These are phyloP conservation scores for Columbina picui DNA, from an alignment of 2,113 vertebrate species.

Conservation along the genomic window DNA sequence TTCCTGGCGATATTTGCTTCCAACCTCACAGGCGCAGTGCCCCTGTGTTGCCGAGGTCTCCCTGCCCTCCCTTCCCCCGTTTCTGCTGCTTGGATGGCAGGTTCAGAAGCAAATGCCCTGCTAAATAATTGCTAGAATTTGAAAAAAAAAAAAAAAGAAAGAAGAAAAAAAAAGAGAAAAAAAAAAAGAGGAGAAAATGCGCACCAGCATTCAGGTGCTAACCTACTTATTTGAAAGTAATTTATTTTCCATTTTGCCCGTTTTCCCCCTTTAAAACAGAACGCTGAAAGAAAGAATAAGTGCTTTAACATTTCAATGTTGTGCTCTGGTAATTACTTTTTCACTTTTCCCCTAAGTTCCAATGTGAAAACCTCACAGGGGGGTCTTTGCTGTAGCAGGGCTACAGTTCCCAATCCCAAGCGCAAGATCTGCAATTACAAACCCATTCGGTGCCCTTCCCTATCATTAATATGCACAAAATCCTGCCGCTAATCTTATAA, in stretches of 20 bases:
- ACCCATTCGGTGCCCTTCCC: constrained; percentile 45
- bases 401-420: constrained; percentile 42
- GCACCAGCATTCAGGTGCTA: constrained; percentile 46
- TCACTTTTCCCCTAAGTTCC: constrained; percentile 61
- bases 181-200: neutral
- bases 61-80: constrained; percentile 5
- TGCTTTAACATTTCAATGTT: constrained; percentile 68
- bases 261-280: constrained; percentile 38
- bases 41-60: neutral
- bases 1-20: neutral
- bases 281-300: constrained; percentile 48
- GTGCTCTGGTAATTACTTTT: constrained; percentile 63
- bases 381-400: constrained; percentile 51
- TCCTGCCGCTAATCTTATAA: constrained; percentile 57
- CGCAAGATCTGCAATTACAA: constrained; percentile 54
- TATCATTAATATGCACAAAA: constrained; percentile 60
- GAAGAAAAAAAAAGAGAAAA: neutral
- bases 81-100: constrained; percentile 1
- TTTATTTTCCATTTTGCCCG: constrained; percentile 60
- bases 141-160: neutral
- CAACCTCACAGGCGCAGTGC: neutral
- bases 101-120: neutral
- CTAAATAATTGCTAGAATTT: constrained; percentile 31
- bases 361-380: constrained; percentile 60
- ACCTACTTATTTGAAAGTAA: constrained; percentile 60